phyloP scores from a whole-genome alignment of 2,113 vertebrate genomes.

The Meles meles region DNA sequence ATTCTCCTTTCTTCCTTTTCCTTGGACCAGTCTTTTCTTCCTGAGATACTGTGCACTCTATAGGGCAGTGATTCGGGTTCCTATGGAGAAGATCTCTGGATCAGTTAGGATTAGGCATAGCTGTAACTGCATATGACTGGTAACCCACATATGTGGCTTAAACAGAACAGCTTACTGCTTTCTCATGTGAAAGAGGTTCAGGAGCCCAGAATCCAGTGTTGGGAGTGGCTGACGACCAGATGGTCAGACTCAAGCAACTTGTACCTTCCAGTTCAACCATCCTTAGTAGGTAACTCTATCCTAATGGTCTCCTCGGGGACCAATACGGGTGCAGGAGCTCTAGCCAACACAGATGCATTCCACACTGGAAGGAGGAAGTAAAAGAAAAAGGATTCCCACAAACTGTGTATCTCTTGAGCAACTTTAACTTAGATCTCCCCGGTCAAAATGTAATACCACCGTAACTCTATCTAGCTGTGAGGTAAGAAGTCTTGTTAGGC shows the following conservation, averaged over 20 bases:
- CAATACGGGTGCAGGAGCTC: neutral
- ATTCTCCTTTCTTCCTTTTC: neutral
- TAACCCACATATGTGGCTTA: neutral
- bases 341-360: neutral
- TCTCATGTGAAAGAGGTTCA: neutral
- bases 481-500: neutral
- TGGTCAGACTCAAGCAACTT: neutral
- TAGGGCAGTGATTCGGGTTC: neutral
- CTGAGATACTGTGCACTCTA: neutral
- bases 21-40: neutral
- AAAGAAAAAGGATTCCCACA: neutral
- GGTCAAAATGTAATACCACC: neutral
- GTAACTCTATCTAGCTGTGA: neutral
- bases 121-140: neutral
- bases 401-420: neutral
- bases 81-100: neutral
- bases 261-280: neutral
- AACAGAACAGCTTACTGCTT: neutral
- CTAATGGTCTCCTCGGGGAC: neutral
- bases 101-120: neutral
- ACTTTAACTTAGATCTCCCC: neutral
- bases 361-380: neutral
- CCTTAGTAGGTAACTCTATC: too few species aligned
- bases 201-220: neutral
- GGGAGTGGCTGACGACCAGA: neutral